Conservation (phyloP, 2,888 invertebrate species). For the Lycocerus yunnanus region DNA sequence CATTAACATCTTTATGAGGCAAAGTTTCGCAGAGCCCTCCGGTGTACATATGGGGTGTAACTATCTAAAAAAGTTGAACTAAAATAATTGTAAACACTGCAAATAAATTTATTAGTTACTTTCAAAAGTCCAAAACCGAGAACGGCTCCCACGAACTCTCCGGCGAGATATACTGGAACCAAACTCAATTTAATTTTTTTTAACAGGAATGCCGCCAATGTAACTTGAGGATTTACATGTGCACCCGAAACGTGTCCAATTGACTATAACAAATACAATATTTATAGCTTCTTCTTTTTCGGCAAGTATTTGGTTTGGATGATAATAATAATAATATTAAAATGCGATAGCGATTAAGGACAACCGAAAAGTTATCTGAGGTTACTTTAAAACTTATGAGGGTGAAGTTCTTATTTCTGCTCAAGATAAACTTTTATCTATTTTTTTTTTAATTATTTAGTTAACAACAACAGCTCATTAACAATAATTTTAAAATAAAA, state of each 20-base stretch:
- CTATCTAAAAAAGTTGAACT: not conserved
- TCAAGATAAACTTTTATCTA: not conserved
- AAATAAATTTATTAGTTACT: slow-evolving; percentile 46
- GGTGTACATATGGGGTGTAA: not conserved
- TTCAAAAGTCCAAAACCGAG: slow-evolving; percentile 72
- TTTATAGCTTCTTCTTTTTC: too few relatives aligned
- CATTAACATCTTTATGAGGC: slow-evolving; percentile 1
- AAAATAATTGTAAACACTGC: not conserved
- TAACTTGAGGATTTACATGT: slow-evolving; percentile 78
- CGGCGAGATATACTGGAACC: slow-evolving; percentile 65
- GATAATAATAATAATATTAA: too few relatives aligned
- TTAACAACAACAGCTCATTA: not conserved
- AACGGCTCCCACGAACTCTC: slow-evolving; percentile 69
- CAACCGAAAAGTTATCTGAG: not conserved
- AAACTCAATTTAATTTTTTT: slow-evolving; percentile 59
- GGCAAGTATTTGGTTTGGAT: too few relatives aligned
- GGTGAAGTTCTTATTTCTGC: not conserved
- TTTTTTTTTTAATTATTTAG: not conserved
- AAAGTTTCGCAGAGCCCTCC: slow-evolving; percentile 9
- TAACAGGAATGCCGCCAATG: slow-evolving; percentile 66
- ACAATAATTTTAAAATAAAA: not conserved
- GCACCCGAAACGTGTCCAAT: slow-evolving; percentile 80
- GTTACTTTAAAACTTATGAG: not conserved
- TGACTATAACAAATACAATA: slow-evolving; percentile 56
- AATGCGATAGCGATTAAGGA: too few relatives aligned